Percentiles rank a stretch among this genome's conserved stretches.
phyloP scores from a whole-genome alignment of 64 coral and sea anemone species.

The Pocillopora damicornis region DNA sequence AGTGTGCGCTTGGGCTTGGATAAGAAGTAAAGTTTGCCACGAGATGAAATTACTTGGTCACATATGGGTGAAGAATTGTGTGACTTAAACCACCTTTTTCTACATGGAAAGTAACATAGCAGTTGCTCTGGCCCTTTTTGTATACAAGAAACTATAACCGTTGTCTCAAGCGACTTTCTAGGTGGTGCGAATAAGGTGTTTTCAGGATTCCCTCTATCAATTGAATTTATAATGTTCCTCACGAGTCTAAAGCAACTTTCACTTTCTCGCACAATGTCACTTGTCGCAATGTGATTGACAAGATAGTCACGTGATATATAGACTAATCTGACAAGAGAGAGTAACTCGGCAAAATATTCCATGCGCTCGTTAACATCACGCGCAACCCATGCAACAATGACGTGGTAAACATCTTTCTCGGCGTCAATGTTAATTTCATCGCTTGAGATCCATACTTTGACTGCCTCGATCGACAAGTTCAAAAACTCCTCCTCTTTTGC shows the following conservation, averaged over 20 bases:
- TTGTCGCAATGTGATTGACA: neutral
- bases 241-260: neutral
- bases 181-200: neutral
- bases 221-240: neutral
- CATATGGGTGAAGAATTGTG: no score
- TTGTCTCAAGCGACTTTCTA: neutral
- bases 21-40: neutral
- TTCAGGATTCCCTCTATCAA: no score
- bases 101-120: neutral
- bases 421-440: neutral
- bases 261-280: neutral
- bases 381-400: conserved; percentile 7
- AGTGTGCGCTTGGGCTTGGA: neutral
- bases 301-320: neutral
- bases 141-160: no score
- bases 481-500: conserved; percentile 3
- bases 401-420: conserved; percentile 1
- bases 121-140: neutral
- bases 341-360: neutral
- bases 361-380: neutral
- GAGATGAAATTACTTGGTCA: neutral
- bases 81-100: neutral
- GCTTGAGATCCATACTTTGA: conserved; percentile 18
- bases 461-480: neutral
- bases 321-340: neutral